Evolutionary conservation across 2,797 vertebrate genomes (phyloP).

Genomic region (Harpagifer antarcticus): DNA sequence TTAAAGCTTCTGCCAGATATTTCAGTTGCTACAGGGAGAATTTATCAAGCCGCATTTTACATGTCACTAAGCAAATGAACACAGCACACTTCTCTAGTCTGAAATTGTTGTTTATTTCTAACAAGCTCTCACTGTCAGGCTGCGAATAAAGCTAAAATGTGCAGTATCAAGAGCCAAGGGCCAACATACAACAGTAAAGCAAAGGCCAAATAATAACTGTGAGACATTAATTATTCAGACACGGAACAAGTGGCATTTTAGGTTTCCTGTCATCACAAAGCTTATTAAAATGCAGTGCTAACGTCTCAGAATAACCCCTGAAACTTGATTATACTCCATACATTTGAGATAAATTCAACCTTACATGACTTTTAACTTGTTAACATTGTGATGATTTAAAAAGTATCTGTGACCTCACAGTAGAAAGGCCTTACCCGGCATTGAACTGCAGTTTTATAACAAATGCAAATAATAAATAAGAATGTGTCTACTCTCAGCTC

Average conservation of each 20-base stretch:
- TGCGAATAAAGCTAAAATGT: constrained; percentile 38
- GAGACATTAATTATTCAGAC: constrained; percentile 64
- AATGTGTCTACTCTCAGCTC: constrained; percentile 17
- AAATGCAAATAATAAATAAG: constrained; percentile 14
- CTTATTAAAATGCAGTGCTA: constrained; percentile 35
- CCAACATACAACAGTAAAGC: constrained; percentile 44
- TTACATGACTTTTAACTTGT: constrained; percentile 3
- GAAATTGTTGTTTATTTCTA: constrained; percentile 21
- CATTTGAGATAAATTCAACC: constrained; percentile 10
- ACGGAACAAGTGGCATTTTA: constrained; percentile 47
- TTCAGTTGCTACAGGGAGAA: neutral
- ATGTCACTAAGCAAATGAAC: constrained; percentile 1
- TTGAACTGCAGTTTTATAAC: constrained; percentile 15
- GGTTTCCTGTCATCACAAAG: constrained; percentile 44
- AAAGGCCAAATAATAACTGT: constrained; percentile 62
- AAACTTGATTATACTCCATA: constrained; percentile 35
- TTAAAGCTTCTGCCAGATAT: neutral
- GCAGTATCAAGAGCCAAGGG: constrained; percentile 22
- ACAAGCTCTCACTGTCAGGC: constrained; percentile 15
- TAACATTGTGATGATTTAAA: constrained; percentile 24
- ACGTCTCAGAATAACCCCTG: constrained; percentile 27
- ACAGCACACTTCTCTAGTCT: constrained; percentile 17
- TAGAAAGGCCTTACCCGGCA: neutral
- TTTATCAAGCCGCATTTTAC: constrained; percentile 3
- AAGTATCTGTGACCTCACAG: constrained; percentile 13